phyloP scores from a whole-genome alignment of 2,797 vertebrate genomes.

The Tadarida brasiliensis region DNA sequence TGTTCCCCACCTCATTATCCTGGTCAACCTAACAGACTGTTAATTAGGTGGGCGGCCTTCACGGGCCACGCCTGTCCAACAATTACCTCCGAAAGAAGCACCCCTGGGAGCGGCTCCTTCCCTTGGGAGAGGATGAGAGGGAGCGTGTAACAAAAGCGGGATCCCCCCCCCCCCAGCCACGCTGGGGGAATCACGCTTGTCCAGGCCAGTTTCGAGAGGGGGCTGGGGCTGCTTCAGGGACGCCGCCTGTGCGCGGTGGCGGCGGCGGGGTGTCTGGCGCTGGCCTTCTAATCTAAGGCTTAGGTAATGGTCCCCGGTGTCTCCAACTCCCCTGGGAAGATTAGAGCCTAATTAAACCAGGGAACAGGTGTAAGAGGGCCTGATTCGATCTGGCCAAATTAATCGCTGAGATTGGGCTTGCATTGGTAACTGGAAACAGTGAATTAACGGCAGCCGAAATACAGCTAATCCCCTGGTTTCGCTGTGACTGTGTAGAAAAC shows the following conservation, averaged over 20 bases:
- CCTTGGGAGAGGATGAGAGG: constrained; percentile 84
- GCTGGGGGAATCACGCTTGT: constrained; percentile 66
- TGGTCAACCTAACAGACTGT: constrained; percentile 70
- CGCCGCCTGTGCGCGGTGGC: constrained; percentile 64
- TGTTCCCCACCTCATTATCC: constrained; percentile 73
- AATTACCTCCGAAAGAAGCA: constrained; percentile 78
- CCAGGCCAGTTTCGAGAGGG: constrained; percentile 74
- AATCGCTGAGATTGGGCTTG: constrained; percentile 81
- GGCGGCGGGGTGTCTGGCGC: constrained; percentile 62
- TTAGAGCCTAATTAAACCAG: constrained; percentile 82
- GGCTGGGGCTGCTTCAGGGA: constrained; percentile 67
- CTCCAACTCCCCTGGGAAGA: constrained; percentile 67
- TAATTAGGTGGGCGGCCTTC: constrained; percentile 80
- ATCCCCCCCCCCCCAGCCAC: not conserved
- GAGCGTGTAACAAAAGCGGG: not conserved
- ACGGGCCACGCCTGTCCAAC: constrained; percentile 76
- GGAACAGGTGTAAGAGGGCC: constrained; percentile 76
- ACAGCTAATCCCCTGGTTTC: constrained; percentile 57
- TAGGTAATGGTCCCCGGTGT: constrained; percentile 67
- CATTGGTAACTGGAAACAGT: constrained; percentile 75
- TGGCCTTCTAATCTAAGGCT: constrained; percentile 63
- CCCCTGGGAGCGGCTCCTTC: constrained; percentile 68
- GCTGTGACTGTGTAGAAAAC: constrained; percentile 57
- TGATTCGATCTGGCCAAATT: constrained; percentile 77
- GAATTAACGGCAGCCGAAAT: constrained; percentile 66